Evolutionary conservation across 2,113 vertebrate species (phyloP).

Genomic region (Apteryx owenii): DNA sequence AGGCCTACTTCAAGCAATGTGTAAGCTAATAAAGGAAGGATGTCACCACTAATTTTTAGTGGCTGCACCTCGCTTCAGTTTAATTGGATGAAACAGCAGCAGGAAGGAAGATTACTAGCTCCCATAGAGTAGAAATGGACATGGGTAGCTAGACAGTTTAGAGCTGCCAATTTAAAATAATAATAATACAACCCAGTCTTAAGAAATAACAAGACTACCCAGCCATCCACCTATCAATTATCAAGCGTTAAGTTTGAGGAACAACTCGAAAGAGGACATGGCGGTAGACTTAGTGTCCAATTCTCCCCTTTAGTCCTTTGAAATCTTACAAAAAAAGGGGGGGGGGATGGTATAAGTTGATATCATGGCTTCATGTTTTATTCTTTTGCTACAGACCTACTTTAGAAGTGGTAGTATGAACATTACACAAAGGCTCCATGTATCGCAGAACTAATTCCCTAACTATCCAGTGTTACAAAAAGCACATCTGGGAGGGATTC

Average conservation of each 20-base stretch:
- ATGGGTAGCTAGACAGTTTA: rapidly evolving
- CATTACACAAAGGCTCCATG: not conserved
- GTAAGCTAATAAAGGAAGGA: not conserved
- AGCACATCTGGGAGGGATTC: not conserved
- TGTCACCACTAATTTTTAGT: not conserved
- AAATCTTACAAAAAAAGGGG: not conserved
- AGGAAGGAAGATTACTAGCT: not conserved
- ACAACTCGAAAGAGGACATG: not conserved
- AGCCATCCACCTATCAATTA: not conserved
- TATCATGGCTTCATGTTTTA: not conserved
- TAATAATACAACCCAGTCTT: not conserved
- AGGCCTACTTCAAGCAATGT: not conserved
- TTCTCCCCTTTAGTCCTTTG: not conserved
- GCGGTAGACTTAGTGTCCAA: rapidly evolving
- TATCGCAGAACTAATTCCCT: not conserved
- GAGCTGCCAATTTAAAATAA: not conserved
- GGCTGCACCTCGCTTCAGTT: not conserved
- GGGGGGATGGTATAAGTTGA: not conserved
- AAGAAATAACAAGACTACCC: not conserved
- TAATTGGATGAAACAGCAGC: not conserved
- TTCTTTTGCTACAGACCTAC: not conserved
- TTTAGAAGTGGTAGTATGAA: not conserved
- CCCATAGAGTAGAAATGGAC: not conserved
- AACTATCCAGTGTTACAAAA: not conserved
- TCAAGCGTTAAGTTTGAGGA: not conserved